Conservation (phyloP, 2,797 vertebrate genomes). For the Pseudomugil tenellus region DNA sequence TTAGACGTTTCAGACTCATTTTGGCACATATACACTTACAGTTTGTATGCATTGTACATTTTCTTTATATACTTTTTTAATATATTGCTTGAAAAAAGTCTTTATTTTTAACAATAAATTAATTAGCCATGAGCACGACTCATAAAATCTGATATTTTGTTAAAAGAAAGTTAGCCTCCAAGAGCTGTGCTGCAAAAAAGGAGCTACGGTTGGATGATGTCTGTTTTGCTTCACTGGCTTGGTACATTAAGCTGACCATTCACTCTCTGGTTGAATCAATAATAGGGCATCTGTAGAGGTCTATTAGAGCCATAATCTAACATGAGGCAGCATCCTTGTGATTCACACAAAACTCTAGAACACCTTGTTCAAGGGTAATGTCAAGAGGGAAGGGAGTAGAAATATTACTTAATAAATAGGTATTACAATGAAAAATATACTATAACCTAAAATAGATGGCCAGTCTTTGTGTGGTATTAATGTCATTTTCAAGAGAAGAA, state of each 20-base stretch:
- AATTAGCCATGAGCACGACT: conserved; percentile 38
- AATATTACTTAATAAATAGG: conserved; percentile 30
- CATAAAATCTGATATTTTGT: conserved; percentile 60
- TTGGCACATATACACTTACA: conserved; percentile 9
- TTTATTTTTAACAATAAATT: conserved; percentile 61
- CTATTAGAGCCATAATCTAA: conserved; percentile 77
- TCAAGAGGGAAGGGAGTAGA: conserved; percentile 43
- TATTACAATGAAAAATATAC: conserved; percentile 25
- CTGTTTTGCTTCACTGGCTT: conserved; percentile 73
- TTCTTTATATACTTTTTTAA: conserved; percentile 12
- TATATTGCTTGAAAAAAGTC: conserved; percentile 35
- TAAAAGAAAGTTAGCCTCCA: conserved; percentile 68
- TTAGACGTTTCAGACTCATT: conserved; percentile 27
- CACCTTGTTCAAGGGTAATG: conserved; percentile 73
- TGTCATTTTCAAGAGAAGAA: neutral
- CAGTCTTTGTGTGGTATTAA: conserved; percentile 4
- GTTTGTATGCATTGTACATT: neutral
- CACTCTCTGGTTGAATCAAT: conserved; percentile 76
- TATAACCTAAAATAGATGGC: conserved; percentile 13
- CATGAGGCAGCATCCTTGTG: conserved; percentile 66
- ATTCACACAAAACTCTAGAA: conserved; percentile 66
- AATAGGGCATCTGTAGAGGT: conserved; percentile 71
- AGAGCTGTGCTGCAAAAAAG: conserved; percentile 52
- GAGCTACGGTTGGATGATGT: conserved; percentile 65
- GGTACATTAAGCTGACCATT: conserved; percentile 72